Evolutionary conservation across 2,888 invertebrate genomes (phyloP).

Genomic region (Xestia c-nigrum): DNA sequence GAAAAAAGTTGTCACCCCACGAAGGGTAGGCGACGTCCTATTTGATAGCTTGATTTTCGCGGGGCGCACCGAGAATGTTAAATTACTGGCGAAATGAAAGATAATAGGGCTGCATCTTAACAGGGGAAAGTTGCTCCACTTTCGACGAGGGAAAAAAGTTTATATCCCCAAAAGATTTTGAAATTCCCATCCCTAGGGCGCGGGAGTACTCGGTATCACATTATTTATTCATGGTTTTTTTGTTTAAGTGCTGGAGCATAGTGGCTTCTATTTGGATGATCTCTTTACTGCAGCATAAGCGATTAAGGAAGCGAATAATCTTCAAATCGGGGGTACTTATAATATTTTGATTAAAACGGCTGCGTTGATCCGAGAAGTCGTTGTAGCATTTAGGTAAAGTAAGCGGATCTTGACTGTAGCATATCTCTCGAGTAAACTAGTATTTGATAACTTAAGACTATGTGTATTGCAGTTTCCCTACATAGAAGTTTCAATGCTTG

Average conservation of each 20-base stretch:
- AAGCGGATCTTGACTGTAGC: neutral
- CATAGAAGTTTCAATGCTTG: too few relatives aligned
- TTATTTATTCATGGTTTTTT: constrained; percentile 88
- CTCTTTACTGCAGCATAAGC: constrained; percentile 64
- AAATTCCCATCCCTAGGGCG: constrained; percentile 81
- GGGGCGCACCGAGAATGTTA: constrained; percentile 88
- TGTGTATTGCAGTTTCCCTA: neutral
- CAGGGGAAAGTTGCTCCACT: constrained; percentile 81
- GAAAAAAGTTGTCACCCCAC: constrained; percentile 88
- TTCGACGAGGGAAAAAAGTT: constrained; percentile 82
- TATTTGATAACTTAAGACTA: neutral
- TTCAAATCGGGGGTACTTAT: constrained; percentile 23
- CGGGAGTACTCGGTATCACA: constrained; percentile 75
- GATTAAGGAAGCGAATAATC: constrained; percentile 65
- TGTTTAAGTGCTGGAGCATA: constrained; percentile 69
- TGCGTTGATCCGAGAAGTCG: neutral
- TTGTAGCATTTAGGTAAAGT: constrained; percentile 3
- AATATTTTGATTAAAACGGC: constrained; percentile 39
- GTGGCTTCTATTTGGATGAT: constrained; percentile 72
- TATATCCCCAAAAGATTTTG: constrained; percentile 86
- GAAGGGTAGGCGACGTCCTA: constrained; percentile 84
- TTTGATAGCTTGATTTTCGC: constrained; percentile 89
- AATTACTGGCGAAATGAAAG: constrained; percentile 90
- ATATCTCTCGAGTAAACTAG: neutral
- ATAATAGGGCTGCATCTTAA: constrained; percentile 88